These are phyloP conservation scores for Synergus umbraculus DNA, from an alignment of 2,888 invertebrate genomes.

Conservation along the genomic window DNA sequence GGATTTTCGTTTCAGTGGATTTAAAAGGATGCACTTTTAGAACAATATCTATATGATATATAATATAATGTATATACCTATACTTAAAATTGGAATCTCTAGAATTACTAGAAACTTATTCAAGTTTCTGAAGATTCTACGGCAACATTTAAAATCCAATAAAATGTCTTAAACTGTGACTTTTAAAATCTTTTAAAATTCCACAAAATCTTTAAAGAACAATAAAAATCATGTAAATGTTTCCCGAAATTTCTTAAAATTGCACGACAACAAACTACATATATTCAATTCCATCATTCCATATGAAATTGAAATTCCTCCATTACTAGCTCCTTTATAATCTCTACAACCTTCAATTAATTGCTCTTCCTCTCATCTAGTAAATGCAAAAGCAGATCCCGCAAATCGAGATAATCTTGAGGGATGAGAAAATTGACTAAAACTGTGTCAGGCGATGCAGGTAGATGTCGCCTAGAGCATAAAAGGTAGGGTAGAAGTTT, in stretches of 20 bases:
- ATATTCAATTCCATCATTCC: neutral
- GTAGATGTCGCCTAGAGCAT: conserved; percentile 27
- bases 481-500: conserved; percentile 20
- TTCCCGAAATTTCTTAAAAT: neutral
- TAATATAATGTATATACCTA: too few species aligned
- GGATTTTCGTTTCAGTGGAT: too few species aligned
- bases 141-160: too few species aligned
- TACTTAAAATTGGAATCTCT: too few species aligned
- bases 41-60: too few species aligned
- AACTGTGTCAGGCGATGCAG: conserved; percentile 1
- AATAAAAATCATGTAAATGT: too few species aligned
- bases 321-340: neutral
- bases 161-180: too few species aligned
- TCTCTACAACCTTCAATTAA: neutral
- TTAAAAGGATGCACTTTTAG: too few species aligned
- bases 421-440: conserved; percentile 5
- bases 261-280: neutral
- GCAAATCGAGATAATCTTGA: neutral
- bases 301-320: neutral
- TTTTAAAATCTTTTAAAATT: too few species aligned
- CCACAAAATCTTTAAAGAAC: too few species aligned
- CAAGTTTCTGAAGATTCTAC: too few species aligned
- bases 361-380: neutral
- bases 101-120: too few species aligned
- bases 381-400: neutral